Evolutionary conservation across 2,797 vertebrate species (phyloP).

Genomic region (Centropyge bicolor): DNA sequence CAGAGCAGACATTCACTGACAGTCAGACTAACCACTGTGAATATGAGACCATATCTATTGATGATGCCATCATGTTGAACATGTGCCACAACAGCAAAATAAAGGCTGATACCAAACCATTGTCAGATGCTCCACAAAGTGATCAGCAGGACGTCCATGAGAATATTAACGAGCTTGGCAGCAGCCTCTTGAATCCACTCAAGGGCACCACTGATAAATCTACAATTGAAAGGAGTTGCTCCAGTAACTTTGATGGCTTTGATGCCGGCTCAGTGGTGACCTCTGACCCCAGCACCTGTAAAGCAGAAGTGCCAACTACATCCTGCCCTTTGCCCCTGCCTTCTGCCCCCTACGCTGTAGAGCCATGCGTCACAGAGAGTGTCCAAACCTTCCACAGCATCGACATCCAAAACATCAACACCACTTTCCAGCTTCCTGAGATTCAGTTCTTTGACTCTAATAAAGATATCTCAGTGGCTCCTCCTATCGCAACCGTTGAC

Average conservation of each 20-base stretch:
- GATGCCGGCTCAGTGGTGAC: conserved; percentile 61
- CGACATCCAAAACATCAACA: conserved; percentile 87
- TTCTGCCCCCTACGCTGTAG: conserved; percentile 54
- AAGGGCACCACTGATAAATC: conserved; percentile 73
- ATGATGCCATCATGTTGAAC: conserved; percentile 89
- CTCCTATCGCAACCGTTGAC: conserved; percentile 48
- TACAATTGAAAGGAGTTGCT: conserved; percentile 79
- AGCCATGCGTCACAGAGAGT: conserved; percentile 68
- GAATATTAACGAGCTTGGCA: conserved; percentile 65
- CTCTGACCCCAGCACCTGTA: conserved; percentile 76
- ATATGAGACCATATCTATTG: conserved; percentile 88
- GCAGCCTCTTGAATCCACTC: conserved; percentile 77
- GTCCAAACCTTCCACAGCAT: conserved; percentile 82
- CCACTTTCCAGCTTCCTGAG: conserved; percentile 89
- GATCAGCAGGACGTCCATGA: conserved; percentile 63
- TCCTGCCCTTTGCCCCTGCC: conserved; percentile 64
- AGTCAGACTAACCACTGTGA: conserved; percentile 84
- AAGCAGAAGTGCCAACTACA: conserved; percentile 68
- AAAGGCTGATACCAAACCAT: conserved; percentile 69
- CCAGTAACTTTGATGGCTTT: conserved; percentile 72
- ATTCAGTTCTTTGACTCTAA: conserved; percentile 86
- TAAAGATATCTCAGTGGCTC: conserved; percentile 80
- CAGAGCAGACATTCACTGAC: conserved; percentile 81
- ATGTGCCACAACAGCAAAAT: conserved; percentile 86
- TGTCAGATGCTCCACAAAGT: conserved; percentile 52